phyloP scores from a whole-genome alignment of 1,140 invertebrate genomes.

The Agrypnia vestita region DNA sequence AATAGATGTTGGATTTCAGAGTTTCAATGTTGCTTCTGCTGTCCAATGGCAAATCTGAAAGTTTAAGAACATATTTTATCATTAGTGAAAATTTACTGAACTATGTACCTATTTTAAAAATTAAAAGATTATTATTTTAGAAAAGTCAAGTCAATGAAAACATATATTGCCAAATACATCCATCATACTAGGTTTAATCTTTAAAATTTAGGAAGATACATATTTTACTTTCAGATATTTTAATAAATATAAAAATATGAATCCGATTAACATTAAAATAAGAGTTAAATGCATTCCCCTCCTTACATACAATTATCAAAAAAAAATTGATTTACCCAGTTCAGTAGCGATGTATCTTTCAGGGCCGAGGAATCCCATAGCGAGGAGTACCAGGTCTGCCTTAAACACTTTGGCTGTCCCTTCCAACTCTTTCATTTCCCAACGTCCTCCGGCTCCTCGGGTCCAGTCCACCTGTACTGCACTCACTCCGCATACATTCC shows the following conservation, averaged over 20 bases:
- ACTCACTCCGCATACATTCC: slow-evolving; percentile 90
- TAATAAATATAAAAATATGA: too few species aligned
- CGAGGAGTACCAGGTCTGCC: slow-evolving; percentile 94
- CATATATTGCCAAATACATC: too few species aligned
- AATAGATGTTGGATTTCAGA: slow-evolving; percentile 75
- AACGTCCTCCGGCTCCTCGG: slow-evolving; percentile 92
- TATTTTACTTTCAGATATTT: too few species aligned
- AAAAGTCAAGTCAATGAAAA: too few species aligned
- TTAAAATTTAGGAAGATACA: too few species aligned
- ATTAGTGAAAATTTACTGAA: too few species aligned
- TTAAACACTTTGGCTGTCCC: slow-evolving; percentile 88
- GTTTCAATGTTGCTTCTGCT: slow-evolving; percentile 95
- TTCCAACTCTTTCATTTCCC: slow-evolving; percentile 94
- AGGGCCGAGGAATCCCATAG: slow-evolving; percentile 99
- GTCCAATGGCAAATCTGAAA: slow-evolving; percentile 84
- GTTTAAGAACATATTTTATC: not conserved
- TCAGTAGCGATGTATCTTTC: slow-evolving; percentile 92
- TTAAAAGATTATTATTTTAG: too few species aligned
- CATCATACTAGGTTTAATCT: too few species aligned
- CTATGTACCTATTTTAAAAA: too few species aligned
- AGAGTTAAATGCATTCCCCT: too few species aligned
- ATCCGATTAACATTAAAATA: too few species aligned
- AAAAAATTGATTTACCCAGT: slow-evolving; percentile 71
- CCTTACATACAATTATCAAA: too few species aligned
- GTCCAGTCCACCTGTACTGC: slow-evolving; percentile 95